Conservation (phyloP, 2,888 invertebrate genomes). For the Habroteleia sp. region DNA sequence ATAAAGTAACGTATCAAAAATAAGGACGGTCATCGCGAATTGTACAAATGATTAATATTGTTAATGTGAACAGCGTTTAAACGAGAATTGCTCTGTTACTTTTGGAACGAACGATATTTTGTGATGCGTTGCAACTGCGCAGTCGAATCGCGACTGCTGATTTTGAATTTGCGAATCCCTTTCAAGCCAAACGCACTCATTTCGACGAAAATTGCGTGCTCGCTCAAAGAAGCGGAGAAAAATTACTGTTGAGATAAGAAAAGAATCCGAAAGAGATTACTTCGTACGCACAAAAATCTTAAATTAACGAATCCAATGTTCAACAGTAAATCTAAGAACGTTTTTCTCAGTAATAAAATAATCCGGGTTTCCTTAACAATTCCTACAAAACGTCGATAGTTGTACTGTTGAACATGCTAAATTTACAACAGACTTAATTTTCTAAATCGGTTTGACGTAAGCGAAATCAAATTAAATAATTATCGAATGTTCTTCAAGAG, state of each 20-base stretch:
- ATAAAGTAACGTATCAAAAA: no score
- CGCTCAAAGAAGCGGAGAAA: constrained; percentile 14
- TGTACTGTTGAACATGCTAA: constrained; percentile 30
- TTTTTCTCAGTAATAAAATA: constrained; percentile 45
- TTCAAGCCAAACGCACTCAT: no score
- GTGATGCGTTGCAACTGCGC: no score
- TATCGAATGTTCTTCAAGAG: constrained; percentile 29
- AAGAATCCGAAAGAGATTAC: constrained; percentile 6
- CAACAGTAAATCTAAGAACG: constrained; percentile 29
- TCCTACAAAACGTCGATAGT: constrained; percentile 31
- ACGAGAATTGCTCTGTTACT: no score
- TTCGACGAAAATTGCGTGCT: no score
- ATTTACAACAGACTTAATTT: constrained; percentile 20
- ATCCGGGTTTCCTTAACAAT: constrained; percentile 45
- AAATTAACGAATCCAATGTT: constrained; percentile 19
- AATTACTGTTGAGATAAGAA: constrained; percentile 27
- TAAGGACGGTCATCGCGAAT: no score
- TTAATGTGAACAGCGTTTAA: no score
- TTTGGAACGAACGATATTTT: no score
- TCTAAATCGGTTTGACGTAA: constrained; percentile 42
- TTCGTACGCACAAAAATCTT: constrained; percentile 8
- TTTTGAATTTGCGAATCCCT: no score
- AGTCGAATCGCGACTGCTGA: no score
- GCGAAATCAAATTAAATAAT: constrained; percentile 43
- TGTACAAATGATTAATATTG: no score